Evolutionary conservation across 2,113 vertebrate species (phyloP).

Genomic region (Lepidothrix coronata): DNA sequence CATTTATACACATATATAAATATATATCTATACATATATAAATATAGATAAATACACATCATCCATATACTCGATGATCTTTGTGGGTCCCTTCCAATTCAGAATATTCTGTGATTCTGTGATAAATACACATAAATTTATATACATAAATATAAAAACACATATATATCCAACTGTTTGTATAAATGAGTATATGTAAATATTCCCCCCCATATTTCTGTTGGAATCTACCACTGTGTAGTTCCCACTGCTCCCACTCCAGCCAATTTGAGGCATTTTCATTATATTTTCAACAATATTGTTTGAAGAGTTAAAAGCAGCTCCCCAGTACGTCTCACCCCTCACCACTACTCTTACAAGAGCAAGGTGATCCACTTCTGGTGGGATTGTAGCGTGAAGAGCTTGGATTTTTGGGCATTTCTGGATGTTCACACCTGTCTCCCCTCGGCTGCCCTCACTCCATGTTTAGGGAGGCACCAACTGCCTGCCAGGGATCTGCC

Average conservation of each 20-base stretch:
- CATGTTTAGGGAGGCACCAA: neutral
- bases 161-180: neutral
- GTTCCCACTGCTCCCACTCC: neutral
- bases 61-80: neutral
- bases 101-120: neutral
- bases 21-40: fast-evolving
- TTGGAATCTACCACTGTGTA: fast-evolving
- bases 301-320: neutral
- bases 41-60: neutral
- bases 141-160: neutral
- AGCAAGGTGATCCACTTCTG: neutral
- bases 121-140: neutral
- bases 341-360: neutral
- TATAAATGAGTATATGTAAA: neutral
- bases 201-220: neutral
- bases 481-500: neutral
- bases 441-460: no score
- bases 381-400: fast-evolving
- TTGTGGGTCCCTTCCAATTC: neutral
- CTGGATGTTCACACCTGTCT: no score
- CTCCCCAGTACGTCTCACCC: neutral
- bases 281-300: neutral
- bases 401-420: neutral
- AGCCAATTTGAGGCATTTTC: neutral
- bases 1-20: neutral